A percentile compares a stretch with the other conserved stretches of the same genome.
Conservation (phyloP, 2,888 invertebrate genomes). For the Drosophila kanekoi region DNA sequence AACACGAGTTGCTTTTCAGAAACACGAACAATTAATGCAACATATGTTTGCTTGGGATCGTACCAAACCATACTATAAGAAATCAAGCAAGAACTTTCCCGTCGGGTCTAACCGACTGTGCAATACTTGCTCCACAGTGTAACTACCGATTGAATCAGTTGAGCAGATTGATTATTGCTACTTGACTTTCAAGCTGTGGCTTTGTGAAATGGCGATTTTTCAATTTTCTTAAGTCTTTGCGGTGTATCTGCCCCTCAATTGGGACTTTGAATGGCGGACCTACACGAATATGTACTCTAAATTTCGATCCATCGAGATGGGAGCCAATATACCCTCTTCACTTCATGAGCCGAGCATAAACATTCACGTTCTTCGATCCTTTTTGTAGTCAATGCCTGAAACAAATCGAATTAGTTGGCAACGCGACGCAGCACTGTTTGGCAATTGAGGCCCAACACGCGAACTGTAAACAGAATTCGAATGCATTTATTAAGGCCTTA, state of each 20-base stretch:
- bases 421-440: conserved; percentile 44
- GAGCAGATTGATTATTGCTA: too few relatives aligned
- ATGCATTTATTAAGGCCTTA: background rate
- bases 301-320: background rate
- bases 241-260: too few relatives aligned
- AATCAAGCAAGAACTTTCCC: background rate
- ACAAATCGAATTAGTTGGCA: conserved; percentile 73
- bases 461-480: conserved; percentile 36
- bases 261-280: too few relatives aligned
- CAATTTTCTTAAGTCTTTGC: too few relatives aligned
- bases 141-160: background rate
- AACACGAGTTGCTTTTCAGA: conserved; percentile 77
- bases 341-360: background rate
- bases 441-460: conserved; percentile 65
- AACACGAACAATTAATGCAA: conserved; percentile 80
- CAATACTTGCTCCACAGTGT: background rate
- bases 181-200: too few relatives aligned
- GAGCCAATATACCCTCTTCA: background rate
- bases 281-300: too few relatives aligned
- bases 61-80: conserved; percentile 26
- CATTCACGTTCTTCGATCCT: conserved; percentile 13
- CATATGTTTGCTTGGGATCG: conserved; percentile 66
- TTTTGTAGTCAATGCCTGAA: conserved; percentile 44
- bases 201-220: too few relatives aligned
- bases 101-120: conserved; percentile 5